These are phyloP conservation scores for Agrotis ipsilon DNA, from an alignment of 2,888 invertebrate species.

Conservation along the genomic window DNA sequence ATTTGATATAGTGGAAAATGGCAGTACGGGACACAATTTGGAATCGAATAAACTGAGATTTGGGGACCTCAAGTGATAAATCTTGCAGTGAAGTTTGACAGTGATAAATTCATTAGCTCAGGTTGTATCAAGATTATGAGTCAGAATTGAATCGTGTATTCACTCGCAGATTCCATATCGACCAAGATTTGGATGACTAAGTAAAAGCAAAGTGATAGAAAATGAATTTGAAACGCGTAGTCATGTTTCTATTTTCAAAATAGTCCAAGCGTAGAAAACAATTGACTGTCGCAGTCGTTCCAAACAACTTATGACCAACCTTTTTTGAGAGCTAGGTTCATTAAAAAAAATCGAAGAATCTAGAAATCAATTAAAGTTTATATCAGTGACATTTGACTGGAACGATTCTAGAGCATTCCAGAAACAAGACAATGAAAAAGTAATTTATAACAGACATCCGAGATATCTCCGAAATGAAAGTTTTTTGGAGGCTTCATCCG, in stretches of 20 bases:
- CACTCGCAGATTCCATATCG: constrained; percentile 14
- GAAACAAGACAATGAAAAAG: constrained; percentile 1
- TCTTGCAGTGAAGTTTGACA: constrained; percentile 41
- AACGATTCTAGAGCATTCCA: neutral
- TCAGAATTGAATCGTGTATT: constrained; percentile 15
- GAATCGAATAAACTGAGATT: constrained; percentile 26
- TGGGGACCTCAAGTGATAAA: constrained; percentile 49
- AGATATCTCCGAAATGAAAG: neutral
- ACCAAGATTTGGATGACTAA: constrained; percentile 4
- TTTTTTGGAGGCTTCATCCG: neutral
- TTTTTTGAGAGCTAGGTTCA: neutral
- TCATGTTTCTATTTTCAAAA: constrained; percentile 39
- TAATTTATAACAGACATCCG: neutral
- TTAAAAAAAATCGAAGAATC: too few species aligned
- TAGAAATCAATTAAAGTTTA: neutral
- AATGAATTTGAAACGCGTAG: constrained; percentile 22
- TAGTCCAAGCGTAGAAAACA: constrained; percentile 8
- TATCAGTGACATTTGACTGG: neutral
- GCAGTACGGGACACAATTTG: constrained; percentile 39
- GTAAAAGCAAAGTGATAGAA: constrained; percentile 20
- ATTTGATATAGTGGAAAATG: constrained; percentile 60
- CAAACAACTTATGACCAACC: neutral
- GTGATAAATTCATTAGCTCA: constrained; percentile 48
- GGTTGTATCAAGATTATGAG: constrained; percentile 43
- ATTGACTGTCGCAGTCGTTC: neutral